Evolutionary conservation across 2,113 vertebrate genomes (phyloP).

Genomic region (Nothocercus nigrocapillus): DNA sequence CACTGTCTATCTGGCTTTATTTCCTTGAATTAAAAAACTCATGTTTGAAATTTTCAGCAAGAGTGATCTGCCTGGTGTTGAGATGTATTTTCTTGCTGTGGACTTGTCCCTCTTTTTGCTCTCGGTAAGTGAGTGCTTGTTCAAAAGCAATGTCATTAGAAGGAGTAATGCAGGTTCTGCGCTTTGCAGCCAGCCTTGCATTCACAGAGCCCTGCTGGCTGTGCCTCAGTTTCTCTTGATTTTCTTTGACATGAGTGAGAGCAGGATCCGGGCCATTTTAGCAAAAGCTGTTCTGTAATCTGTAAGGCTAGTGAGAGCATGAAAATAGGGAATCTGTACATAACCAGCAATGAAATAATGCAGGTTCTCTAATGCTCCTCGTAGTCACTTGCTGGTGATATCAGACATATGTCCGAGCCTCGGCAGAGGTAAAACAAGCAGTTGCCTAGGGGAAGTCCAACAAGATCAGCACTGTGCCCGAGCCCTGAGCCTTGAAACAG

Average conservation of each 20-base stretch:
- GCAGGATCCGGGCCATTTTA: not conserved
- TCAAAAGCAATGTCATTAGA: not conserved
- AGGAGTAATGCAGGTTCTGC: not conserved
- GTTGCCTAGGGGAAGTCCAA: constrained; percentile 3
- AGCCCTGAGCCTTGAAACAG: not conserved
- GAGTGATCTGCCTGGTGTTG: not conserved
- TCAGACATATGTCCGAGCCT: not conserved
- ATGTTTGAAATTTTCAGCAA: not conserved
- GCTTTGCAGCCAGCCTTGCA: not conserved
- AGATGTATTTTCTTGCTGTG: not conserved
- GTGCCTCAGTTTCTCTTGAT: not conserved
- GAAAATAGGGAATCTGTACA: not conserved
- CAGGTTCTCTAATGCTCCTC: not conserved
- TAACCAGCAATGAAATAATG: constrained; percentile 24
- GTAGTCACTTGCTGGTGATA: not conserved
- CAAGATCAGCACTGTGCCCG: not conserved
- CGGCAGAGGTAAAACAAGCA: not conserved
- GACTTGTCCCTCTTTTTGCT: not conserved
- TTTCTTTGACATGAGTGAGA: not conserved
- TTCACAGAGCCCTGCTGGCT: not conserved
- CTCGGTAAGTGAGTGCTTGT: not conserved
- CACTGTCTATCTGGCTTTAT: not conserved
- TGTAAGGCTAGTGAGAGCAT: not conserved
- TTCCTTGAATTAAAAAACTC: not conserved
- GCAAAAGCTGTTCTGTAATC: constrained; percentile 2